phyloP scores from a whole-genome alignment of 2,888 invertebrate species.

The Pseudoips prasinana region DNA sequence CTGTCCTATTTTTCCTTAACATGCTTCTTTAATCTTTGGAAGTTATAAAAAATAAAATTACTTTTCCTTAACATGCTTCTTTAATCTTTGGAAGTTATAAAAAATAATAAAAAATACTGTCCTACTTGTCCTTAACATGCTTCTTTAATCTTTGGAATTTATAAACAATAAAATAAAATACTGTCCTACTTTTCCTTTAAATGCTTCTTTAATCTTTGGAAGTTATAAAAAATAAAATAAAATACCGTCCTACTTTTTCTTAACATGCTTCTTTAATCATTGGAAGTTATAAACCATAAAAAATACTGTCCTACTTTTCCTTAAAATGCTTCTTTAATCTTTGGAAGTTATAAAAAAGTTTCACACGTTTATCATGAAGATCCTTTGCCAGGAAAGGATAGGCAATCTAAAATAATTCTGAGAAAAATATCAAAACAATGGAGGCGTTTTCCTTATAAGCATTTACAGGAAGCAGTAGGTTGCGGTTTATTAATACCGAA shows the following conservation, averaged over 20 bases:
- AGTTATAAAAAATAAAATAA: slow-evolving; percentile 1
- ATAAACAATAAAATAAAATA: not conserved
- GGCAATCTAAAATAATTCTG: slow-evolving; percentile 21
- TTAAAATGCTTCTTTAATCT: slow-evolving; percentile 6
- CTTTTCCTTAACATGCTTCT: too few relatives aligned
- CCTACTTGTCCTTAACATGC: too few relatives aligned
- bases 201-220: too few relatives aligned
- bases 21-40: too few relatives aligned
- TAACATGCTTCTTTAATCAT: not conserved
- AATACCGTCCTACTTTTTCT: not conserved
- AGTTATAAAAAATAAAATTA: too few relatives aligned
- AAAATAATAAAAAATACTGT: not conserved
- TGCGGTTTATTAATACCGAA: slow-evolving; percentile 31
- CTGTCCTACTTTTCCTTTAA: too few relatives aligned
- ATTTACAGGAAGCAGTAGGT: slow-evolving; percentile 23
- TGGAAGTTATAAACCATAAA: not conserved
- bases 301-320: not conserved
- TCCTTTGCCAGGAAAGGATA: slow-evolving; percentile 23
- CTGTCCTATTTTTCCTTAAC: too few relatives aligned
- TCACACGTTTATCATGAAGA: slow-evolving; percentile 17
- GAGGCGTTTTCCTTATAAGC: slow-evolving; percentile 29
- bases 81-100: too few relatives aligned
- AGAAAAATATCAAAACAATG: slow-evolving; percentile 34
- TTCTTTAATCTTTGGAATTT: not conserved
- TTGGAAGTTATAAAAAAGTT: slow-evolving; percentile 12